These are phyloP conservation scores for Achatina immaculata DNA, from an alignment of 1,140 invertebrate genomes.

Conservation along the genomic window DNA sequence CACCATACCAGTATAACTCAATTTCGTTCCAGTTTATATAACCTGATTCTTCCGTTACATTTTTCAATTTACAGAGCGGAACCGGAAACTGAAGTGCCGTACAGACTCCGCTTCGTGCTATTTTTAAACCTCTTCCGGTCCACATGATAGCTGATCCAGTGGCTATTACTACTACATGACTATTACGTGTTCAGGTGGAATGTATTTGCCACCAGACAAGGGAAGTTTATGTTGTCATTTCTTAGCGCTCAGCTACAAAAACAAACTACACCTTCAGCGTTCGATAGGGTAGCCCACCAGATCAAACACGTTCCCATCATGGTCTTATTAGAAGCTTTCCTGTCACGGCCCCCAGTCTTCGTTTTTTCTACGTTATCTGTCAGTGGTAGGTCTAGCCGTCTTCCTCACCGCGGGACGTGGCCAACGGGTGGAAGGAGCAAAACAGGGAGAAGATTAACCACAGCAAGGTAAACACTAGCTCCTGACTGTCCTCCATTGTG, in stretches of 20 bases:
- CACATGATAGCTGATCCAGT: too few species aligned
- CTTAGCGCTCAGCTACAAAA: not conserved
- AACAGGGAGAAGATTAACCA: constrained; percentile 4
- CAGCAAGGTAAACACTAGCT: not conserved
- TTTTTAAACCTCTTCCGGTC: too few species aligned
- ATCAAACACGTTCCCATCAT: constrained; percentile 6
- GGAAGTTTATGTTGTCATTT: constrained; percentile 3
- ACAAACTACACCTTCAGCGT: not conserved
- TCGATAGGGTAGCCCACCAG: not conserved
- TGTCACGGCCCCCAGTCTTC: not conserved
- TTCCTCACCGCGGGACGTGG: not conserved
- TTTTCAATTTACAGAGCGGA: too few species aligned
- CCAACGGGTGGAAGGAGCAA: not conserved
- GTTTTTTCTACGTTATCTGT: not conserved
- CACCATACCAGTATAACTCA: too few species aligned
- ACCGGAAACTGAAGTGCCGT: too few species aligned
- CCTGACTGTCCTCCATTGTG: not conserved
- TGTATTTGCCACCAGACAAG: constrained; percentile 2
- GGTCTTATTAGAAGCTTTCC: not conserved
- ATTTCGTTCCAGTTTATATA: too few species aligned
- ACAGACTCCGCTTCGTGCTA: too few species aligned
- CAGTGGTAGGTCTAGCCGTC: not conserved
- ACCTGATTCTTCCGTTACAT: too few species aligned
- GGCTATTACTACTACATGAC: not conserved
- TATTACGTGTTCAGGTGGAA: not conserved